These are phyloP conservation scores for Hydrotaea diabolus DNA, from an alignment of 2,888 invertebrate genomes.

Conservation along the genomic window DNA sequence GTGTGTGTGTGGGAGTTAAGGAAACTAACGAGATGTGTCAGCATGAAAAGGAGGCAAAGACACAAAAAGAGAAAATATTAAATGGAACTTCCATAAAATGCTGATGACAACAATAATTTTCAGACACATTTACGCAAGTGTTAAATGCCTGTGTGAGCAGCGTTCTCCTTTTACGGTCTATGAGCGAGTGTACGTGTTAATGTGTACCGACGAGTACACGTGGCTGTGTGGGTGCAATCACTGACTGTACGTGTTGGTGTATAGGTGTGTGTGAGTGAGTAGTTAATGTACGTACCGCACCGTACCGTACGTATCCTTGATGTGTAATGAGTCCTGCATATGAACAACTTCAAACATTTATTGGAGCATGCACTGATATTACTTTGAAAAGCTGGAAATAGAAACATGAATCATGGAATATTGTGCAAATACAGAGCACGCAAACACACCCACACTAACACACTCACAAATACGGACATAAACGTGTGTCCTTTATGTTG, in stretches of 20 bases:
- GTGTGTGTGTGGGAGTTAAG: conserved; percentile 25
- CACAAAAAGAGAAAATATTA: neutral
- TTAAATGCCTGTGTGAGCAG: conserved; percentile 48
- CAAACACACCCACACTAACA: too few species aligned
- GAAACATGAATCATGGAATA: neutral
- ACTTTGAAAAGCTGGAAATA: neutral
- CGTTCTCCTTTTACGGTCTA: neutral
- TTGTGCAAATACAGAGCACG: neutral
- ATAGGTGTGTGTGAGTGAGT: neutral
- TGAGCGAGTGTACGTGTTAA: neutral
- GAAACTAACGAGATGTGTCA: conserved; percentile 53
- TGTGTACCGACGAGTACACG: neutral
- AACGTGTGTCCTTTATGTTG: neutral
- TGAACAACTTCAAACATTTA: conserved; percentile 13
- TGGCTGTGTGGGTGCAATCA: neutral
- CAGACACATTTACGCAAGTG: conserved; percentile 57
- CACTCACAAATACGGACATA: too few species aligned
- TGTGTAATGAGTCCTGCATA: conserved; percentile 1
- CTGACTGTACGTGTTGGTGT: neutral
- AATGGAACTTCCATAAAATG: conserved; percentile 46
- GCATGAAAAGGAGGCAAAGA: conserved; percentile 40
- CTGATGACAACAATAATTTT: conserved; percentile 62
- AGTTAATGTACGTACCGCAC: neutral
- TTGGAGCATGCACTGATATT: conserved; percentile 21
- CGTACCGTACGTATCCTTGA: neutral